Conservation (phyloP, 2,888 invertebrate genomes). For the Pterostichus niger region DNA sequence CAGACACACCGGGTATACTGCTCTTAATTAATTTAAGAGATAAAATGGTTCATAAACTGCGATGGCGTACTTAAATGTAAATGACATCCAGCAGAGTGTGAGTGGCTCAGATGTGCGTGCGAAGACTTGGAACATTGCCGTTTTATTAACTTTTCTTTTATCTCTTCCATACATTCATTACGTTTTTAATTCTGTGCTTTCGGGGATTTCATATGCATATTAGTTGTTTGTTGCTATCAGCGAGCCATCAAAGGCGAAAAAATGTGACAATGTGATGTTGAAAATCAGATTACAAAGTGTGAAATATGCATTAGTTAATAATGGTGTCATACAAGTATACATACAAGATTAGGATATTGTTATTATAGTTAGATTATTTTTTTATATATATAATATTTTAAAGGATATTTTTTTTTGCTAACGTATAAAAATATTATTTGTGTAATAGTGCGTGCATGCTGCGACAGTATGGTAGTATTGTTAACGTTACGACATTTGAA, state of each 20-base stretch:
- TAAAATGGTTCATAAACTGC: slow-evolving; percentile 64
- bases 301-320: slow-evolving; percentile 8
- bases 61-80: slow-evolving; percentile 61
- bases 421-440: too few relatives aligned
- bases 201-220: slow-evolving; percentile 43
- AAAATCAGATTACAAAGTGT: slow-evolving; percentile 15
- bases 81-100: slow-evolving; percentile 39
- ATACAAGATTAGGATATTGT: not conserved
- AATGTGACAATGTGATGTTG: slow-evolving; percentile 17
- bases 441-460: too few relatives aligned
- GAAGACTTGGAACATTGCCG: slow-evolving; percentile 3
- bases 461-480: too few relatives aligned
- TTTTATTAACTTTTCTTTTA: slow-evolving; percentile 50
- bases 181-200: slow-evolving; percentile 19
- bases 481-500: too few relatives aligned
- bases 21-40: slow-evolving; percentile 64
- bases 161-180: slow-evolving; percentile 44
- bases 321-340: not conserved
- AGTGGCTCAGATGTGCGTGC: slow-evolving; percentile 25
- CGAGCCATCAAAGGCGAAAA: slow-evolving; percentile 1
- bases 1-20: slow-evolving; percentile 9
- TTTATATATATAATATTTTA: too few relatives aligned
- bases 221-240: slow-evolving; percentile 19
- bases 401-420: too few relatives aligned
- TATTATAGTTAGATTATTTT: not conserved